Evolutionary conservation across 2,113 vertebrate species (phyloP).

Genomic region (Rhinoptilus africanus): DNA sequence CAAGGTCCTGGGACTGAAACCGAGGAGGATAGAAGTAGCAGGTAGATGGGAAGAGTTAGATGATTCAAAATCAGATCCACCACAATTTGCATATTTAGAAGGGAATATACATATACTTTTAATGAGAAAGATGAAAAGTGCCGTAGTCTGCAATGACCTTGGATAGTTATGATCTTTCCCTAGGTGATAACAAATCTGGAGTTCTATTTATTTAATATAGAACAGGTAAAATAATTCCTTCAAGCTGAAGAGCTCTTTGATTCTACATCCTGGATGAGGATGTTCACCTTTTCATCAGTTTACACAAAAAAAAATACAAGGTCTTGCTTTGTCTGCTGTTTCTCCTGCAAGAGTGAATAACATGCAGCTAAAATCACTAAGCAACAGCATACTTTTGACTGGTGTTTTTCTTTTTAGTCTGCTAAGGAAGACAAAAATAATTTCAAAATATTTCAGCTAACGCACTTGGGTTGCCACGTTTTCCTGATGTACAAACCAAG

Average conservation of each 20-base stretch:
- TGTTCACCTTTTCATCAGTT: not conserved
- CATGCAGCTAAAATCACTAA: not conserved
- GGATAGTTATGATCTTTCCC: not conserved
- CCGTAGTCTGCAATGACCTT: not conserved
- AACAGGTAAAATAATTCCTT: not conserved
- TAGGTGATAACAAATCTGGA: not conserved
- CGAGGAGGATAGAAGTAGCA: not conserved
- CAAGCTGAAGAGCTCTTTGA: not conserved
- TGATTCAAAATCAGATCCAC: not conserved
- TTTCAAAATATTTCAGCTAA: not conserved
- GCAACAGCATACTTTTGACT: not conserved
- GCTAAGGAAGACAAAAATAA: not conserved
- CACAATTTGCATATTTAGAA: not conserved
- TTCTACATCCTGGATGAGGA: not conserved
- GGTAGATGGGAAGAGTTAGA: not conserved
- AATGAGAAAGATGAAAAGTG: not conserved
- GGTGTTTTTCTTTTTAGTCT: not conserved
- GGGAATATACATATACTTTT: not conserved
- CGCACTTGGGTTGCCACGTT: not conserved
- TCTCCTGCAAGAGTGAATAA: not conserved
- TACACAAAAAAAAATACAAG: not conserved
- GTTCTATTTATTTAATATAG: not conserved
- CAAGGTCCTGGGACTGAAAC: not conserved
- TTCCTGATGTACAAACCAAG: not conserved
- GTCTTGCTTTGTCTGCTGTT: not conserved